phyloP scores from a whole-genome alignment of 2,888 invertebrate genomes.

The Auanema sp. region DNA sequence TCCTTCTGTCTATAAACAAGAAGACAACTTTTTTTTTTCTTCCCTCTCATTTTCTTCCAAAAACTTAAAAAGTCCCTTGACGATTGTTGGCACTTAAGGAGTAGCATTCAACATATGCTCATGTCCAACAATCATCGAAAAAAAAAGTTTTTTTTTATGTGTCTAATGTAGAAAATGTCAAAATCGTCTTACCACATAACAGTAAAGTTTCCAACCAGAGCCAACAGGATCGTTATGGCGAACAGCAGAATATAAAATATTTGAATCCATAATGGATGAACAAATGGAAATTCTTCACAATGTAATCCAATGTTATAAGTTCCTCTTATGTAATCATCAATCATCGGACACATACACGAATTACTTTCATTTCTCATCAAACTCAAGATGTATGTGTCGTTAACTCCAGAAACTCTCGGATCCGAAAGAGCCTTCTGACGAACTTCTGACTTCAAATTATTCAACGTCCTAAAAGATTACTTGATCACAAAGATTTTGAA shows the following conservation, averaged over 20 bases:
- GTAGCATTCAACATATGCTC: too few species aligned
- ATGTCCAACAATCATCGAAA: neutral
- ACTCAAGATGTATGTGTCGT: too few species aligned
- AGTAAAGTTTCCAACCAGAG: conserved; percentile 83
- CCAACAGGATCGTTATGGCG: conserved; percentile 43
- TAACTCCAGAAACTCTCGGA: too few species aligned
- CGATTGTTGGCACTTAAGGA: too few species aligned
- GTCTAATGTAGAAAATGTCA: neutral
- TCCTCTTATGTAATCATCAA: too few species aligned
- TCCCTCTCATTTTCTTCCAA: neutral
- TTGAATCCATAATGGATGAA: conserved; percentile 21
- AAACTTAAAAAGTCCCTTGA: neutral
- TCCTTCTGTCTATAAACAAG: too few species aligned
- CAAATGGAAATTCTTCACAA: conserved; percentile 8
- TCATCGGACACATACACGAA: too few species aligned
- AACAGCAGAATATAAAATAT: conserved; percentile 53
- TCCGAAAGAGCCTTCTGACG: too few species aligned
- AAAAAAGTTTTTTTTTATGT: neutral
- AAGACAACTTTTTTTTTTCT: neutral
- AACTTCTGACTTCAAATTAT: too few species aligned
- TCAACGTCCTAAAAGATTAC: too few species aligned
- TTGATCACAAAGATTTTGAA: too few species aligned
- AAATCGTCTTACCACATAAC: conserved; percentile 78
- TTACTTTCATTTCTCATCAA: too few species aligned
- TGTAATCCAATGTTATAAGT: neutral